Conservation (phyloP, 2,888 invertebrate species). For the Lucinisca nassula region DNA sequence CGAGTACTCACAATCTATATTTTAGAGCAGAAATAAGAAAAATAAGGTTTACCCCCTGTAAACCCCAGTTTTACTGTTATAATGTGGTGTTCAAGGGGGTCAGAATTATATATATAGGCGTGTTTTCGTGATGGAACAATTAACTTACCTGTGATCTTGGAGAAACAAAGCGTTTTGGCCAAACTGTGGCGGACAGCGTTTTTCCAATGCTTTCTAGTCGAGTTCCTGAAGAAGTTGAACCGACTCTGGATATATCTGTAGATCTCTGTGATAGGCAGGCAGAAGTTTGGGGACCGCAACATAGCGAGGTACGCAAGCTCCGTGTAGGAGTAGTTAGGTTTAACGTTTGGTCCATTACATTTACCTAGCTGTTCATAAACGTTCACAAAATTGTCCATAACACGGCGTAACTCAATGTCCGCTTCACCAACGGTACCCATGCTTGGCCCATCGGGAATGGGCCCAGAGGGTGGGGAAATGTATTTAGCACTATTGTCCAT, state of each 20-base stretch:
- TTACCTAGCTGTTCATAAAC: conserved; percentile 75
- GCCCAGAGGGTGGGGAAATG: background rate
- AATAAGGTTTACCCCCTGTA: too few species aligned
- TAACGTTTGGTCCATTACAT: conserved; percentile 63
- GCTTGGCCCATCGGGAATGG: background rate
- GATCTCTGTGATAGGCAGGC: conserved; percentile 77
- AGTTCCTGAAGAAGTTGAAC: conserved; percentile 74
- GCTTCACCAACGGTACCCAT: conserved; percentile 10
- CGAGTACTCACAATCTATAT: too few species aligned
- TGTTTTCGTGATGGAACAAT: too few species aligned
- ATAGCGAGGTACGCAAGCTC: conserved; percentile 79
- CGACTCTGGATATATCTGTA: conserved; percentile 75
- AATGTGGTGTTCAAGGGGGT: too few species aligned
- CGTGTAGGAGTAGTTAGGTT: conserved; percentile 81
- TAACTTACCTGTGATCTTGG: conserved; percentile 74
- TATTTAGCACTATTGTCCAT: background rate
- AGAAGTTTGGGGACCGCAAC: conserved; percentile 76
- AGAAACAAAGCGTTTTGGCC: conserved; percentile 80
- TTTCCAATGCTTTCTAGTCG: conserved; percentile 77
- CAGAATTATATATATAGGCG: too few species aligned
- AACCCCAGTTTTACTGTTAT: too few species aligned
- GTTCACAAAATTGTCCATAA: conserved; percentile 76
- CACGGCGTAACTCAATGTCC: conserved; percentile 72
- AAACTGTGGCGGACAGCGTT: conserved; percentile 80
- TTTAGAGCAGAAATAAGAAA: too few species aligned